Evolutionary conservation across 2,113 vertebrate species (phyloP).

Genomic region (Caloenas nicobarica): DNA sequence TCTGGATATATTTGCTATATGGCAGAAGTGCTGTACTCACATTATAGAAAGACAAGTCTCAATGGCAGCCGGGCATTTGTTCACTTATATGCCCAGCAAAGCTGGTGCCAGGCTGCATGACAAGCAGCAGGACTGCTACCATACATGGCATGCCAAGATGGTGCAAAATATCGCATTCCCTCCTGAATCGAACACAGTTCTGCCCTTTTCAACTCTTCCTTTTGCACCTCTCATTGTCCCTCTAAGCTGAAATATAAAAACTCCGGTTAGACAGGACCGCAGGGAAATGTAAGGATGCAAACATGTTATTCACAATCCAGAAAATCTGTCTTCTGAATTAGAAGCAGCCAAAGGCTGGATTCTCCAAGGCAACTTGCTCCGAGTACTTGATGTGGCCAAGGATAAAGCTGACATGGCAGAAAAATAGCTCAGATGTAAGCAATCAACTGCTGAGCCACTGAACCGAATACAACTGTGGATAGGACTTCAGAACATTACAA

Average conservation of each 20-base stretch:
- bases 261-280: neutral
- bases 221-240: neutral
- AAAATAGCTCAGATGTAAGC: conserved; percentile 9
- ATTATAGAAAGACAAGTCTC: neutral
- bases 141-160: neutral
- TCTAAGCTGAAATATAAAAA: neutral
- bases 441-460: neutral
- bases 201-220: neutral
- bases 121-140: neutral
- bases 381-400: neutral
- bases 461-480: neutral
- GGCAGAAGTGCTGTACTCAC: neutral
- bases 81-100: neutral
- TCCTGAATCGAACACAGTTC: neutral
- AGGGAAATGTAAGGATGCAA: neutral
- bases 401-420: conserved; percentile 29
- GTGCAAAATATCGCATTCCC: neutral
- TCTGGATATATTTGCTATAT: neutral
- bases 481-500: neutral
- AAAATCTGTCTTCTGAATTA: conserved; percentile 25
- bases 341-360: conserved; percentile 14
- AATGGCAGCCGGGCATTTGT: fast-evolving
- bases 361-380: neutral
- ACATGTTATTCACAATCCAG: neutral
- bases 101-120: neutral